Conservation (phyloP, 2,888 invertebrate genomes). For the Amphipyra berbera region DNA sequence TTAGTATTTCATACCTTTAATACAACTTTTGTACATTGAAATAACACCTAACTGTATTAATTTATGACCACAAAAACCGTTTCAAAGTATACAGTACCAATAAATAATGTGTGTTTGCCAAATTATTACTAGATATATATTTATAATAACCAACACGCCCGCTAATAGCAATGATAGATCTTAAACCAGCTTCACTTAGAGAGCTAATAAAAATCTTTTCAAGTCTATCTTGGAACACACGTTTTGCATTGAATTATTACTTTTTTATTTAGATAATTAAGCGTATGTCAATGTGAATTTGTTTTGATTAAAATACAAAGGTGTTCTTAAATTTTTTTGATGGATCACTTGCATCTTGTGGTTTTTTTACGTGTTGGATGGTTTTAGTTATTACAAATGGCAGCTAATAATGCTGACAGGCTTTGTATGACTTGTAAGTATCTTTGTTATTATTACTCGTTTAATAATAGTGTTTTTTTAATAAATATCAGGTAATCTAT, state of each 20-base stretch:
- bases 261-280: conserved; percentile 15
- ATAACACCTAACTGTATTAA: conserved; percentile 12
- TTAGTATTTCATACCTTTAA: conserved; percentile 3
- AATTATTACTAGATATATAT: conserved; percentile 12
- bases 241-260: conserved; percentile 1
- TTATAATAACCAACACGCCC: conserved; percentile 15
- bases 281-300: conserved; percentile 2
- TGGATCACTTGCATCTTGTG: conserved; percentile 7
- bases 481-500: too few relatives aligned
- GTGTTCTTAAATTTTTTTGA: conserved; percentile 10
- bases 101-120: conserved; percentile 36
- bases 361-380: neutral
- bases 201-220: conserved; percentile 28
- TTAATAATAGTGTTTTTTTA: too few relatives aligned
- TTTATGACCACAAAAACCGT: conserved; percentile 19
- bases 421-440: too few relatives aligned
- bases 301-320: conserved; percentile 2
- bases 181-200: conserved; percentile 38
- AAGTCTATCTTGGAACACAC: neutral
- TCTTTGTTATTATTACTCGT: too few relatives aligned
- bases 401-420: too few relatives aligned
- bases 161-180: conserved; percentile 19
- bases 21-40: conserved; percentile 1
- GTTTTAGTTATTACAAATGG: neutral
- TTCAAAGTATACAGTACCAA: conserved; percentile 21